phyloP scores from a whole-genome alignment of 2,113 vertebrate species.

The Spilogale gracilis region DNA sequence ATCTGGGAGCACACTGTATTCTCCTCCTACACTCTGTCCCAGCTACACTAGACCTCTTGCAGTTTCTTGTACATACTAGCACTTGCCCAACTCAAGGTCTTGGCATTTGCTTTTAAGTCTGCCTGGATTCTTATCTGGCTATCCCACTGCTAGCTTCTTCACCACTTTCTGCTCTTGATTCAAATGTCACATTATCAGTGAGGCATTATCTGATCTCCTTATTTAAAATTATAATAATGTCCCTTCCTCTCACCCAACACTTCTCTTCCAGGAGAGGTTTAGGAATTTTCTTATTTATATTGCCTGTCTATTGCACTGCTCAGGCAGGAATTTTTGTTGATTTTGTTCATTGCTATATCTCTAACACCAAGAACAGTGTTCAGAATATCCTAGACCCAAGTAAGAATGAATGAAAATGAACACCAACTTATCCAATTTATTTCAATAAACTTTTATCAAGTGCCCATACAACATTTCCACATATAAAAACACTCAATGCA shows the following conservation, averaged over 20 bases:
- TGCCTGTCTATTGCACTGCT: background rate
- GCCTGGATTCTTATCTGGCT: background rate
- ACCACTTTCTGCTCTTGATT: background rate
- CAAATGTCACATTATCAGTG: background rate
- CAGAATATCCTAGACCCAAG: background rate
- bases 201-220: background rate
- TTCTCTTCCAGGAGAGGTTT: background rate
- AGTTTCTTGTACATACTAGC: background rate
- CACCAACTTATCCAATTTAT: background rate
- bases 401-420: background rate
- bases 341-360: background rate
- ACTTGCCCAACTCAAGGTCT: background rate
- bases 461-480: background rate
- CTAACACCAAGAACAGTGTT: background rate
- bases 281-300: background rate
- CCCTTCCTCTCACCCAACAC: background rate
- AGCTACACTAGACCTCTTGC: no score
- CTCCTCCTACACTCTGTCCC: rapidly evolving
- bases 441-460: background rate
- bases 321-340: background rate
- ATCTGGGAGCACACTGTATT: rapidly evolving
- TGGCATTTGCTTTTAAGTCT: background rate
- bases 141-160: background rate
- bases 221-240: background rate
- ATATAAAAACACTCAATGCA: background rate